Percentiles rank a stretch among this genome's conserved stretches.
phyloP scores from a whole-genome alignment of 2,797 vertebrate species.

The Oreonectes daqikongensis region DNA sequence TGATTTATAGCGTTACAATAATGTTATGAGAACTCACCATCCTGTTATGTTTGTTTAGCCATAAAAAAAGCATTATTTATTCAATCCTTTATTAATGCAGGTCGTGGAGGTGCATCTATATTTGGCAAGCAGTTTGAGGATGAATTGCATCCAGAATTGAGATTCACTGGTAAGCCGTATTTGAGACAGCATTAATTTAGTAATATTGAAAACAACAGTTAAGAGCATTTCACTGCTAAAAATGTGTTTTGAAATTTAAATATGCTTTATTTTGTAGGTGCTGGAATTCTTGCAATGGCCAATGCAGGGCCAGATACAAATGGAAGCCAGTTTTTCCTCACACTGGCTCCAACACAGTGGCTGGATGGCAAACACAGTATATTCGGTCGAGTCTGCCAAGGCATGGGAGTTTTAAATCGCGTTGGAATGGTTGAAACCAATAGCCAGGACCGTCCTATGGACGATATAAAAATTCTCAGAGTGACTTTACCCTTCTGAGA shows the following conservation, averaged over 20 bases:
- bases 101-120: constrained; percentile 89
- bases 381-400: constrained; percentile 90
- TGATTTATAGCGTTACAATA: no score
- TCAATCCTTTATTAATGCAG: constrained; percentile 61
- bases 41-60: no score
- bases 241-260: not conserved
- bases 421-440: constrained; percentile 94
- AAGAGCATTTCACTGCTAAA: not conserved
- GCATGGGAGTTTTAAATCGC: constrained; percentile 86
- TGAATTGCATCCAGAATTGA: constrained; percentile 86
- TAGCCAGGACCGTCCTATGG: constrained; percentile 87
- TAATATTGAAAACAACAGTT: not conserved
- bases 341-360: constrained; percentile 89
- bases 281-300: constrained; percentile 95
- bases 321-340: constrained; percentile 94
- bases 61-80: not conserved
- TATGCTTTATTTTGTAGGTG: constrained; percentile 73
- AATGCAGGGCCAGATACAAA: constrained; percentile 93
- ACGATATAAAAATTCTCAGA: constrained; percentile 90
- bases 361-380: constrained; percentile 94
- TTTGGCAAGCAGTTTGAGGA: constrained; percentile 94
- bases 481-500: constrained; percentile 73
- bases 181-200: not conserved
- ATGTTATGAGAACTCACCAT: no score
- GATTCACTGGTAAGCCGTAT: constrained; percentile 85